Evolutionary conservation across 1,140 invertebrate genomes (phyloP), one percentile per base, ranked within the genome.

Genomic region (Drosophila pachea): DNA sequence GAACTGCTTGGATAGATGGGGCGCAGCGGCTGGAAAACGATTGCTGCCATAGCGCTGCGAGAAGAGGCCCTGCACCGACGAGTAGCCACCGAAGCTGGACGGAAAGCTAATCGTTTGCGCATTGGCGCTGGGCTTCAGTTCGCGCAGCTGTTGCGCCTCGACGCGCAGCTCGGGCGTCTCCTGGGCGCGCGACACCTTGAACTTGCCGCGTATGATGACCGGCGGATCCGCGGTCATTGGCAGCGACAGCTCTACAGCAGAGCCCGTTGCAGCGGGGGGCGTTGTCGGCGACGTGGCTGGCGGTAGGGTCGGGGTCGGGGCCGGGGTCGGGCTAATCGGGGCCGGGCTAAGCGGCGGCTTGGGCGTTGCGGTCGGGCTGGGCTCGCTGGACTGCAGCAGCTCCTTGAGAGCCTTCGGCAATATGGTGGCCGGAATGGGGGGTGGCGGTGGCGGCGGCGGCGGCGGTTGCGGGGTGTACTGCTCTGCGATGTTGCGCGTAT

Each of bases 1-100:
- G 90, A 95, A 96, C 63, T 93, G 91, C 71, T 94, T 94, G 87
- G 95, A 94, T 38, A 94, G 90, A 89, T 95, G 95, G 5, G 89
- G 89, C 12, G 59, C 53, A 38, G 94, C 77, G 6, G 29, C 22
- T 5, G 87, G 67, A 38, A 58, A 70, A 6, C 81, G 84, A 65
- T 88, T 58, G 53, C 87, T 88, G 56, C 87, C 87, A 53, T 88
- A 88, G 5, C 87, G 83, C 31, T 89, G 87, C 8, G 87, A 88
- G 68, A 89, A 89, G 86, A 70, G 88, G 70, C 74, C 92, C 89
- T 74, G 92, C 77, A 84, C 90, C 5, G 92, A 91, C 63, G 91
- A 90, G 61, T 91, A 90, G 16, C 92, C 90, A 1, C 91, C 91
- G 54, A 92, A 92, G 16, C 90, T 91, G 48, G 91, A 88, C 45